phyloP scores from a whole-genome alignment of 2,888 invertebrate species.

The Tipula confusa region DNA sequence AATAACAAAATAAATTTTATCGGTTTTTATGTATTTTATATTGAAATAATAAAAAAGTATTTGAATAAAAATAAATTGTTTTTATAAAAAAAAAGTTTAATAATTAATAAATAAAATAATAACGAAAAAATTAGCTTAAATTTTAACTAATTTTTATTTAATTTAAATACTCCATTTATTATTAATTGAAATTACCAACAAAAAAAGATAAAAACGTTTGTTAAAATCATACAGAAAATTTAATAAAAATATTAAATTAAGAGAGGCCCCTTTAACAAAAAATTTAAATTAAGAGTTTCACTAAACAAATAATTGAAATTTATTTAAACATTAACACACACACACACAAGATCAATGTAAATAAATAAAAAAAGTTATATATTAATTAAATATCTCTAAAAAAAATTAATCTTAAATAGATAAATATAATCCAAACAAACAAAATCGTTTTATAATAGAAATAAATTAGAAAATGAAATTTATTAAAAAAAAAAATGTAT shows the following conservation, averaged over 20 bases:
- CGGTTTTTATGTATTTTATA: slow-evolving; percentile 30
- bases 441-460: not conserved
- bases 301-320: not conserved
- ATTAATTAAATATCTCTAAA: not conserved
- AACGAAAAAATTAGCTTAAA: slow-evolving; percentile 28
- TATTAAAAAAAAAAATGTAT: slow-evolving; percentile 13
- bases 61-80: slow-evolving; percentile 8
- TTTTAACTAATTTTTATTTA: slow-evolving; percentile 26
- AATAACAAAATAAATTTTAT: slow-evolving; percentile 25
- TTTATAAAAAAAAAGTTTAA: not conserved
- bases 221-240: not conserved
- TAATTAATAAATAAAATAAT: not conserved
- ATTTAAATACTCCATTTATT: slow-evolving; percentile 28
- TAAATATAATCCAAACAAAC: not conserved
- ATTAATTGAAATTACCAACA: not conserved
- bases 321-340: not conserved
- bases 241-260: not conserved
- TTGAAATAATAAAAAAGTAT: slow-evolving; percentile 26
- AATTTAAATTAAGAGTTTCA: not conserved
- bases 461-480: not conserved
- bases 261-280: not conserved
- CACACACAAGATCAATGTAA: not conserved
- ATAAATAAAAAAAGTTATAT: not conserved
- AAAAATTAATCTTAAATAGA: not conserved
- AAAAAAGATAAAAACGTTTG: not conserved